Percentiles rank a stretch among this genome's conserved stretches.
Evolutionary conservation across 1,140 invertebrate genomes (phyloP).

Genomic region (Odontomachus brunneus): DNA sequence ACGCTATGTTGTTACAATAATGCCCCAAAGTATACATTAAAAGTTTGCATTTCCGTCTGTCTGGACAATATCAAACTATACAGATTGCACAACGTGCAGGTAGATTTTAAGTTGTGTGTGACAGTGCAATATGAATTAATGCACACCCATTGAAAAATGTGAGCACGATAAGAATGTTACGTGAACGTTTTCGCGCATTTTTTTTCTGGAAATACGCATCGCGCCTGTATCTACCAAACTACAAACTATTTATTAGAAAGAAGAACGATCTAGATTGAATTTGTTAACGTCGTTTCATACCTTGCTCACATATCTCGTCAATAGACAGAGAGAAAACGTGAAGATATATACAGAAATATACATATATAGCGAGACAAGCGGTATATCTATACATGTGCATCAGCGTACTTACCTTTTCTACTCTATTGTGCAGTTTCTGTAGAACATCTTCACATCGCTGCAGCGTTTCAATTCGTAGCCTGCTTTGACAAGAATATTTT

Average conservation of each 20-base stretch:
- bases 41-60: too few relatives aligned
- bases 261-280: too few relatives aligned
- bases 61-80: background rate
- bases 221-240: too few relatives aligned
- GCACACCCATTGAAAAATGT: background rate
- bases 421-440: slow-evolving; percentile 87
- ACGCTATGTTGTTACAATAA: too few relatives aligned
- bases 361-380: background rate
- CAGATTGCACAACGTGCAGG: slow-evolving; percentile 3
- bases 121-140: too few relatives aligned
- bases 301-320: too few relatives aligned
- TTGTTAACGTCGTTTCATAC: too few relatives aligned
- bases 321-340: too few relatives aligned
- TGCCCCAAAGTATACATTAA: background rate
- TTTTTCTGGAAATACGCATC: too few relatives aligned
- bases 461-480: slow-evolving; percentile 88
- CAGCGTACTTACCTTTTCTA: slow-evolving; percentile 85
- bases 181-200: background rate
- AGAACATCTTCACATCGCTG: slow-evolving; percentile 89
- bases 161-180: background rate
- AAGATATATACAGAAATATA: too few relatives aligned
- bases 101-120: background rate
- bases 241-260: too few relatives aligned
- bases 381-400: background rate
- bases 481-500: slow-evolving; percentile 75